Evolutionary conservation across 2,888 invertebrate genomes (phyloP).

Genomic region (Dascillus cervinus): DNA sequence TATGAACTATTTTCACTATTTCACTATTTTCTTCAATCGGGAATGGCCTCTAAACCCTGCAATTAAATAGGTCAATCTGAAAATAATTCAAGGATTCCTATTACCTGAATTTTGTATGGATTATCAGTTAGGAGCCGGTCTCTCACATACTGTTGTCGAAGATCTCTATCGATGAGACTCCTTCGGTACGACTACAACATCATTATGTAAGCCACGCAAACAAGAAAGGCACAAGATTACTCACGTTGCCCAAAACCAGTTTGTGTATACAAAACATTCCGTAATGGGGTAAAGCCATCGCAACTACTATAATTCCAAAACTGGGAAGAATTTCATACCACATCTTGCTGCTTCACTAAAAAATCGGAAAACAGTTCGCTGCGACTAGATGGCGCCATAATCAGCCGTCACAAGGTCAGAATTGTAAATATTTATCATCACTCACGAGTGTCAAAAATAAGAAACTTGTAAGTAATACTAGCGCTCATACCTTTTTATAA

Average conservation of each 20-base stretch:
- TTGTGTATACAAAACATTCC: slow-evolving; percentile 56
- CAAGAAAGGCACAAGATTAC: slow-evolving; percentile 12
- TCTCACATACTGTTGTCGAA: slow-evolving; percentile 52
- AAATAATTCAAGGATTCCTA: no score
- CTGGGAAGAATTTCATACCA: slow-evolving; percentile 68
- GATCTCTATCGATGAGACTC: slow-evolving; percentile 44
- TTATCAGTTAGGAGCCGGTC: slow-evolving; percentile 53
- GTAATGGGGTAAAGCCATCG: slow-evolving; percentile 54
- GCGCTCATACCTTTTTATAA: no score
- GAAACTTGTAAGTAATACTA: no score
- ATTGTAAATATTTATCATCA: no score
- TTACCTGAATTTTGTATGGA: slow-evolving; percentile 49
- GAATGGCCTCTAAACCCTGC: slow-evolving; percentile 50
- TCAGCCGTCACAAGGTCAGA: no score
- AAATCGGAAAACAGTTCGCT: no score
- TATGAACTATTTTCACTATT: no score
- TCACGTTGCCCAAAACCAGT: slow-evolving; percentile 49
- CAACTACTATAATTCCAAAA: slow-evolving; percentile 52
- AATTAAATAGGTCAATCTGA: slow-evolving; percentile 3
- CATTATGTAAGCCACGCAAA: slow-evolving; percentile 1
- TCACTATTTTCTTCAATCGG: no score
- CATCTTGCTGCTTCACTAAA: slow-evolving; percentile 48
- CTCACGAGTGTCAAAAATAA: no score
- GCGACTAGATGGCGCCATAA: no score
- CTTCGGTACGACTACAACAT: slow-evolving; percentile 43